Percentiles rank a stretch among this genome's conserved stretches.
Conservation (phyloP, 2,888 invertebrate genomes). For the Hipparchia sbordonii region DNA sequence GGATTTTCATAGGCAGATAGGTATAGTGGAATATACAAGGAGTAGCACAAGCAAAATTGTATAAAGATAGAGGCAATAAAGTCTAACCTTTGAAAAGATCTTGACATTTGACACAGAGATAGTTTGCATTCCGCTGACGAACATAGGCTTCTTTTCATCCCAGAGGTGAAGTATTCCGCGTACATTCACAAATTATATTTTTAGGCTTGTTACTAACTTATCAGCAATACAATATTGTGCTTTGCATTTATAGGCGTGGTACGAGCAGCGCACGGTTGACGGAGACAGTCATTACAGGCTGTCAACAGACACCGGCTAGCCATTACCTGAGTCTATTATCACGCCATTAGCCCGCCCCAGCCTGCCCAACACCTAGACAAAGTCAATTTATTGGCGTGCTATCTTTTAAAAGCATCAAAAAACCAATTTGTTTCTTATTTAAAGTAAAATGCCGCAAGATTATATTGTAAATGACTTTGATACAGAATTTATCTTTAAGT, state of each 20-base stretch:
- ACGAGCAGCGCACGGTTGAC: neutral
- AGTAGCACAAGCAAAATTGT: too few relatives aligned
- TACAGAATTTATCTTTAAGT: neutral
- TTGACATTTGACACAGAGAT: too few relatives aligned
- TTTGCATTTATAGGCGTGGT: neutral
- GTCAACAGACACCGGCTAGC: slow-evolving; percentile 27
- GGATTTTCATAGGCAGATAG: too few relatives aligned
- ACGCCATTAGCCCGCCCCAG: slow-evolving; percentile 21
- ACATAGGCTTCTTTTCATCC: too few relatives aligned
- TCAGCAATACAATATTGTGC: neutral
- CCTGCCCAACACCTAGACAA: slow-evolving; percentile 7
- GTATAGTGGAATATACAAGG: too few relatives aligned
- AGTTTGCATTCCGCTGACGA: too few relatives aligned
- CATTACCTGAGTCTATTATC: slow-evolving; percentile 23
- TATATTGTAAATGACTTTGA: neutral
- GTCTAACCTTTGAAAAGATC: too few relatives aligned
- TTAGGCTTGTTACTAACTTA: neutral
- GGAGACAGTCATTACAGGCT: slow-evolving; percentile 12
- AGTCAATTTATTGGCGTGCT: slow-evolving; percentile 27
- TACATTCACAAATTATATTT: too few relatives aligned
- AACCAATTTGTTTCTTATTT: slow-evolving; percentile 2
- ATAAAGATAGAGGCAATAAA: too few relatives aligned
- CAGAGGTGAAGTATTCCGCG: neutral
- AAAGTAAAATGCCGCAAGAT: neutral
- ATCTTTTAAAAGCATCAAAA: neutral